Percentiles rank a stretch among this genome's conserved stretches.
phyloP scores from a whole-genome alignment of 2,797 vertebrate species.

The Rhinogobio ventralis region DNA sequence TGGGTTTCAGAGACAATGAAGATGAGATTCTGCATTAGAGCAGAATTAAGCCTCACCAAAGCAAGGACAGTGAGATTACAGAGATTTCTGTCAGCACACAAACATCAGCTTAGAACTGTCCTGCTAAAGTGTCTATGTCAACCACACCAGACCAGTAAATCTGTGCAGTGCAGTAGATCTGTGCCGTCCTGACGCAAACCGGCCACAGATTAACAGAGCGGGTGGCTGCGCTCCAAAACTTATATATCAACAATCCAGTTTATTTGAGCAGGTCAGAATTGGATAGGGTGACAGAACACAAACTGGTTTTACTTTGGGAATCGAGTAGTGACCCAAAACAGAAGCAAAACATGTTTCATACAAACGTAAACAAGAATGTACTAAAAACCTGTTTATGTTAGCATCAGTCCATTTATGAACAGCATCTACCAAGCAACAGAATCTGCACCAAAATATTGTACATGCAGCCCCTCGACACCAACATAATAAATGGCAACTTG shows the following conservation, averaged over 20 bases:
- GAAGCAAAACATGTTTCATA: not conserved
- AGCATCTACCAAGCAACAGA: not conserved
- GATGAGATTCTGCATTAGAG: conserved; percentile 10
- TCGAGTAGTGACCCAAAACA: not conserved
- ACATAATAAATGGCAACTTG: not conserved
- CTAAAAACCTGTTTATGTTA: not conserved
- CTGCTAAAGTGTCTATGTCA: not conserved
- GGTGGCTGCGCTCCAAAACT: not conserved
- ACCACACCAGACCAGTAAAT: conserved; percentile 5
- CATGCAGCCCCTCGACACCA: not conserved
- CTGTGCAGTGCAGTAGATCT: not conserved
- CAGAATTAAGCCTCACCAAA: conserved; percentile 10
- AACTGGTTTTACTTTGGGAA: not conserved
- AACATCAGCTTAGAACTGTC: conserved; percentile 8
- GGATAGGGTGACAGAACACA: not conserved
- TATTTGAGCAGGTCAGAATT: not conserved
- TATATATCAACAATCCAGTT: not conserved
- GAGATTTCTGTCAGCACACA: conserved; percentile 41
- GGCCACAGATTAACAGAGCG: not conserved
- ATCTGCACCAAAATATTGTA: not conserved
- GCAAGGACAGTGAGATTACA: conserved; percentile 31
- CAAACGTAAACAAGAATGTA: not conserved
- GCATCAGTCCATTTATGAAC: not conserved
- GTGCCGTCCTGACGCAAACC: not conserved
- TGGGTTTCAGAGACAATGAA: not conserved